Evolutionary conservation across 2,113 vertebrate genomes (phyloP), one percentile per base, ranked within the genome.

Genomic region (Bucco capensis): DNA sequence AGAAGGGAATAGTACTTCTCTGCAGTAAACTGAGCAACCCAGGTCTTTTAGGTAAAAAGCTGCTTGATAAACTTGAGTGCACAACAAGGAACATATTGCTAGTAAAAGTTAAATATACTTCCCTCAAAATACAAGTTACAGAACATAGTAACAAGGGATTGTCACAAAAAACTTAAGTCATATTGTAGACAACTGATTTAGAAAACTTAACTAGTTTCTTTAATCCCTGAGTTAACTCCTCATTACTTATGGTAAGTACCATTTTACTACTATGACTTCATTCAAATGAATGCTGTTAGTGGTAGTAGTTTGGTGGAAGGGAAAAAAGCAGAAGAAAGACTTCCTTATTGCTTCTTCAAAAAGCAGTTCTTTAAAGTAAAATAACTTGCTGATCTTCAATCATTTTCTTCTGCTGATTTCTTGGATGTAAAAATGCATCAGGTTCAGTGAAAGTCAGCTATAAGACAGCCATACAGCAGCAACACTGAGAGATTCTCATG

Each of bases 191-290:
- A 90, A 88, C 67, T 64, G 79, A 96, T 92, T 70, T 94, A 95
- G 92, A 95, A 94, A 95, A 83, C 21, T 50, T 95, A 96, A 7
- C 95, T 8, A 80, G 80, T 96, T 96, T 97, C 96, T 97, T 81
- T 94, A 97, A 96, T 97, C 96, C 97, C 83, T 97, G 97, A 98
- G 98, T 97, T 96, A 94, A 96, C 91, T 96, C 65, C 71, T 96
- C 97, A 96, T 96, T 94, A 97, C 70, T 96, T 93, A 96, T 88
- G 87, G 86, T 93, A 96, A 96, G 94, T 96, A 87, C 88, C 72
- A 90, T 96, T 93, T 89, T 93, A 89, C 80, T 94, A 96, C 79
- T 97, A 96, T 96, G 91, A 95, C 85, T 94, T 91, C 85, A 95
- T 92, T 95, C 97, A 97, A 97, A 97, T 97, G 95, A 97, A 97